Percentiles rank a stretch among this genome's conserved stretches.
Conservation (phyloP, 2,113 vertebrate species). For the Charadrius vociferus region DNA sequence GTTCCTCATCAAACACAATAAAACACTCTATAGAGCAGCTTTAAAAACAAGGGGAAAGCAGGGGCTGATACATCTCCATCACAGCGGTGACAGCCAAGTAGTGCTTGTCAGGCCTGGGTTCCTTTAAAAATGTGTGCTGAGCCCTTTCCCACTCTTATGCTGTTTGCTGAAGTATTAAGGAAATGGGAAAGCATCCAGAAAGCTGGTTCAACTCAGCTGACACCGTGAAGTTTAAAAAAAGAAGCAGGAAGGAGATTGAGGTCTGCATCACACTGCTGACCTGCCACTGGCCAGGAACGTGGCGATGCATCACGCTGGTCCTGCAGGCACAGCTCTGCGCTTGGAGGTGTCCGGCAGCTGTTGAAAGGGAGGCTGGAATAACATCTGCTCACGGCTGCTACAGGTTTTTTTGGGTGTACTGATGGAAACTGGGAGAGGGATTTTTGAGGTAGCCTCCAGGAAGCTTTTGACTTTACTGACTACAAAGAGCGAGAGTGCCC, state of each 20-base stretch:
- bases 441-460: background rate
- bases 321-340: rapidly evolving
- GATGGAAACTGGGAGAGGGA: background rate
- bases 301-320: rapidly evolving
- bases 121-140: background rate
- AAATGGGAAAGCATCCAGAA: conserved; percentile 43
- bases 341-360: background rate
- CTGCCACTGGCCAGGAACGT: background rate
- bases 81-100: background rate
- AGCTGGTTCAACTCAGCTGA: conserved; percentile 30
- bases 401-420: background rate
- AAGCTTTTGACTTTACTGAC: background rate
- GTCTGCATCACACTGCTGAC: background rate
- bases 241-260: background rate
- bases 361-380: background rate
- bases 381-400: background rate
- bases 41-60: background rate
- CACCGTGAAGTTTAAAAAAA: background rate
- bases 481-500: background rate
- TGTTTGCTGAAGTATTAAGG: conserved; percentile 18
- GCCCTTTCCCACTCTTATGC: background rate
- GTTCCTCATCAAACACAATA: background rate
- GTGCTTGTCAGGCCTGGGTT: background rate
- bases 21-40: background rate
- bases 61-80: background rate